A percentile compares a stretch with the other conserved stretches of the same genome.
Conservation (phyloP, 92 coral and sea anemone species). For the Virgularia gustaviana region DNA sequence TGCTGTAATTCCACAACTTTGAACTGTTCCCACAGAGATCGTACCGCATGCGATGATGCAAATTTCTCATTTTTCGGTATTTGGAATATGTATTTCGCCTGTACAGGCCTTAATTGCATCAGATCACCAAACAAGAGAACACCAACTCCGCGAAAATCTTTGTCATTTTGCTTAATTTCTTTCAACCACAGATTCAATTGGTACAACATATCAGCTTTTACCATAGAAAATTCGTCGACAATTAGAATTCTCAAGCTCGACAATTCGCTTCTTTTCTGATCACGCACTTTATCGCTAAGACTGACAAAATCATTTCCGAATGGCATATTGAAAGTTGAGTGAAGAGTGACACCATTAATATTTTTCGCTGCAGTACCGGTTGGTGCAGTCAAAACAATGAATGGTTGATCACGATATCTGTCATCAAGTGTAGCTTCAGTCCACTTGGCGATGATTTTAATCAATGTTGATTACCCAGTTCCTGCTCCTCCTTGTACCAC, state of each 20-base stretch:
- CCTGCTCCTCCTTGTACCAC: constrained; percentile 30
- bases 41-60: constrained; percentile 22
- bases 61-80: constrained; percentile 6
- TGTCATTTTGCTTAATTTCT: constrained; percentile 4
- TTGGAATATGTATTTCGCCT: constrained; percentile 8
- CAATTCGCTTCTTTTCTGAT: constrained; percentile 11
- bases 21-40: constrained; percentile 19
- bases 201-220: constrained; percentile 14
- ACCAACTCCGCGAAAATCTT: neutral
- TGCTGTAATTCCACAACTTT: constrained; percentile 17
- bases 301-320: constrained; percentile 21
- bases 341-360: constrained; percentile 17
- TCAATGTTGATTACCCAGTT: constrained; percentile 24
- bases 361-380: constrained; percentile 33
- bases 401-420: constrained; percentile 25
- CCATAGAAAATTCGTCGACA: constrained; percentile 9
- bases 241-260: constrained; percentile 11
- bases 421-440: constrained; percentile 36
- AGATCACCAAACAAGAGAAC: constrained; percentile 10
- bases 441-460: constrained; percentile 25
- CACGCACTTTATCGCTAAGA: constrained; percentile 20
- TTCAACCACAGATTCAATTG: constrained; percentile 5
- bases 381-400: constrained; percentile 30
- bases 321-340: constrained; percentile 31
- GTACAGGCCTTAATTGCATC: constrained; percentile 13